Base-by-base conservation (phyloP, 2,888 invertebrate species). In the Pomacea canaliculata region DNA sequence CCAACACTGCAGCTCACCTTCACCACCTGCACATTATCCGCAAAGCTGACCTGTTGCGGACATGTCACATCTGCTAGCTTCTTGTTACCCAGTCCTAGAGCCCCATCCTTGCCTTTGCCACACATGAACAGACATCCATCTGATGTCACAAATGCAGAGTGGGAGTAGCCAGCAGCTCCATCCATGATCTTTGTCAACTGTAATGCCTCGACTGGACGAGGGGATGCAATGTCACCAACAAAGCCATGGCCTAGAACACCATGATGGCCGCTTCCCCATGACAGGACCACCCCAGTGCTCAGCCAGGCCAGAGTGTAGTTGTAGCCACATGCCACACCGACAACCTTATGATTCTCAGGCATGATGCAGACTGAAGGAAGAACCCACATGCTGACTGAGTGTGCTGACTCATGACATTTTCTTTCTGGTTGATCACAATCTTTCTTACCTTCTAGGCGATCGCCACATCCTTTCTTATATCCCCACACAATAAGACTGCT, bases 301-400 rank as follows among this genome's bases (percentile, higher is more conserved):
- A 82, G 81, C 86, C 86, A 85, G 19, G 83, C 77, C 51, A 84
- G 76, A 18, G 86, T 85, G 77, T 82, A 85, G 79, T 86, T 86
- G 72, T 84, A 81, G 0, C 86, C 86, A 67, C 86, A 86, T 7
- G 85, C 78, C 9, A 86, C 80, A 13, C 86, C 86, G 7, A 72
- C 76, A 18, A 83, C 37, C 9, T 23, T 48, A 56, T 56, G 51
- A 7, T 51, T 12, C 27, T 27, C 46, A 27, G 65, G 46, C 23
- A 27, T 9, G 51, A 67, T n/a, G 23, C 65, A 59, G 59, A 68
- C 10, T 49, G 62, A 66, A 66, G 62, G 60, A 7, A 48, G 46
- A 18, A 48, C 4, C 71, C 65, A 8, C 60, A 60, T 9, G 82
- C 78, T 46, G 77, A 75, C 3, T 79, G 51, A 62, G 4, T 60